A percentile compares a stretch with the other conserved stretches of the same genome.
Evolutionary conservation across 2,113 vertebrate species (phyloP).

Genomic region (Acrocephalus kingi): DNA sequence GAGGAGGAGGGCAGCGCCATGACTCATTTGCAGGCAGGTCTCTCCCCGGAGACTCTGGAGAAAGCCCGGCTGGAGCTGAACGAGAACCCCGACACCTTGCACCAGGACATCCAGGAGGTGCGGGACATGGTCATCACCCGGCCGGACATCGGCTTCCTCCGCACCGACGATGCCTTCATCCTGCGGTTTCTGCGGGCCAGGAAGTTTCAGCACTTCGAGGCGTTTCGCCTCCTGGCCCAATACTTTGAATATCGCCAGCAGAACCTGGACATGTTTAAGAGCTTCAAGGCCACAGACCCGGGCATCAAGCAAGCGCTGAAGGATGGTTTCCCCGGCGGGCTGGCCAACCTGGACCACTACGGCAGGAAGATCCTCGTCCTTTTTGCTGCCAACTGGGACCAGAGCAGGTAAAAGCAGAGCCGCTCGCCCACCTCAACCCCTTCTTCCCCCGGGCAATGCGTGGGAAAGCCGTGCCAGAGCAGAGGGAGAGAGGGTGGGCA

Average conservation of each 20-base stretch:
- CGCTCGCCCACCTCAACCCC: not conserved
- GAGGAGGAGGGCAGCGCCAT: constrained; percentile 72
- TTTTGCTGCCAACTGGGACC: constrained; percentile 99
- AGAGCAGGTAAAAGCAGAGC: constrained; percentile 89
- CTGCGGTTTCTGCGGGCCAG: constrained; percentile 93
- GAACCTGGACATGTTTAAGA: constrained; percentile 99
- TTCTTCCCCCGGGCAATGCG: fast-evolving
- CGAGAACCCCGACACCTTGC: constrained; percentile 94
- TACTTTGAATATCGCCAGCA: constrained; percentile 98
- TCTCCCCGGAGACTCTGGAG: constrained; percentile 97
- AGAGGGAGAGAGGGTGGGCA: not conserved
- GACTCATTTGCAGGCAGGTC: constrained; percentile 98
- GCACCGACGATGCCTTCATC: constrained; percentile 97
- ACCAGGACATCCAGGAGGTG: constrained; percentile 99
- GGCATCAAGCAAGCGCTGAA: constrained; percentile 98
- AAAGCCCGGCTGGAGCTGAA: constrained; percentile 98
- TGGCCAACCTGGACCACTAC: constrained; percentile 94
- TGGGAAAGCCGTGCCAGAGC: not conserved
- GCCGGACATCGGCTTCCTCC: constrained; percentile 97
- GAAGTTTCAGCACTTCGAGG: constrained; percentile 99
- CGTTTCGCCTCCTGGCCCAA: constrained; percentile 94
- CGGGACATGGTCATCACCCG: constrained; percentile 99
- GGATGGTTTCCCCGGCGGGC: constrained; percentile 95
- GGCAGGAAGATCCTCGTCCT: constrained; percentile 96
- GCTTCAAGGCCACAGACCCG: constrained; percentile 97